Conservation (phyloP, 2,888 invertebrate species). For the Agrilus mali region DNA sequence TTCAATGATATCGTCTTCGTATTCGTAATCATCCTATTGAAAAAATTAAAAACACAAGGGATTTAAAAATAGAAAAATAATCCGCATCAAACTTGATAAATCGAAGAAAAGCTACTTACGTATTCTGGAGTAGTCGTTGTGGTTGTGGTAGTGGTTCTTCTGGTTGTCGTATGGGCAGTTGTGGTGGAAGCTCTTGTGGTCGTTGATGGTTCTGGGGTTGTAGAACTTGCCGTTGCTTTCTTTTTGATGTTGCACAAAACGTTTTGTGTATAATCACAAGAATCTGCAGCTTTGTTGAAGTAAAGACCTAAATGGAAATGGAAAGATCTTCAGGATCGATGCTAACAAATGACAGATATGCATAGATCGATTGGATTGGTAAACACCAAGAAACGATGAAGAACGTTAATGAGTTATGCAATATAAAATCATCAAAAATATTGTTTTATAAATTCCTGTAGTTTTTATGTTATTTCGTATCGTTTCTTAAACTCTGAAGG, state of each 20-base stretch:
- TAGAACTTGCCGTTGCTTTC: slow-evolving; percentile 35
- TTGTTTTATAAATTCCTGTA: too few species aligned
- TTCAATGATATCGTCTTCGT: slow-evolving; percentile 35
- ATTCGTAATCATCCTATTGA: slow-evolving; percentile 28
- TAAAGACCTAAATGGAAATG: slow-evolving; percentile 50
- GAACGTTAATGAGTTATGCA: too few species aligned
- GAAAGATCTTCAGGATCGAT: neutral
- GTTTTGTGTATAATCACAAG: slow-evolving; percentile 84
- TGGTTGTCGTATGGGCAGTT: slow-evolving; percentile 35
- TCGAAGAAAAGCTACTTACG: slow-evolving; percentile 9
- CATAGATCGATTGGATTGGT: too few species aligned
- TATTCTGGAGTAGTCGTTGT: slow-evolving; percentile 25
- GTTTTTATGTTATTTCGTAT: too few species aligned
- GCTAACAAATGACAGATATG: too few species aligned
- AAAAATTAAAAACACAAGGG: slow-evolving; percentile 1
- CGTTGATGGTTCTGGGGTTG: slow-evolving; percentile 31
- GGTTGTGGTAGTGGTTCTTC: slow-evolving; percentile 35
- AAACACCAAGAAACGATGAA: too few species aligned
- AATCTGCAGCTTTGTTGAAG: slow-evolving; percentile 84
- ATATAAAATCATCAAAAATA: too few species aligned
- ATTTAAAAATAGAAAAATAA: neutral
- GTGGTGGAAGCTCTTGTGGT: slow-evolving; percentile 36
- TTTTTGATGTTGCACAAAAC: slow-evolving; percentile 63
- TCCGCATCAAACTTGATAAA: neutral
- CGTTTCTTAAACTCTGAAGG: too few species aligned